A percentile compares a stretch with the other conserved stretches of the same genome.
Evolutionary conservation across 2,113 vertebrate species (phyloP).

Genomic region (Microcebus tavaratra): DNA sequence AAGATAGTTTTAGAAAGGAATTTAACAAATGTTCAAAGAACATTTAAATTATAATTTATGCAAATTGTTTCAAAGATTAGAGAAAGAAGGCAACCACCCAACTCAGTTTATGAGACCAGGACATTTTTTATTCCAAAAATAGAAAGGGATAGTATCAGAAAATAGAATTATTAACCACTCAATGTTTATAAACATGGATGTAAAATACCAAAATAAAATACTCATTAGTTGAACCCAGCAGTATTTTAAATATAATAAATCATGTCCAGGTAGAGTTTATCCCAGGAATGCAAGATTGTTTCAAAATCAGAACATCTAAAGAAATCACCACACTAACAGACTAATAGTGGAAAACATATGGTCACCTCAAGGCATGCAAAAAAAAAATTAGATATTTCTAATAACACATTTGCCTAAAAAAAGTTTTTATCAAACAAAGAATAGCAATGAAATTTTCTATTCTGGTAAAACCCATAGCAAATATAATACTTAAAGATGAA

Average conservation of each 20-base stretch:
- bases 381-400: not conserved
- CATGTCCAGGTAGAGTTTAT: not conserved
- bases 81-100: not conserved
- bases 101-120: not conserved
- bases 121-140: not conserved
- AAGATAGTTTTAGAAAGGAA: not conserved
- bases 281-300: not conserved
- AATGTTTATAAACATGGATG: not conserved
- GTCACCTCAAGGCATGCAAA: not conserved
- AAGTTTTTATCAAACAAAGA: not conserved
- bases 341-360: not conserved
- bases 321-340: not conserved
- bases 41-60: conserved; percentile 27
- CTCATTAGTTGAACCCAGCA: not conserved
- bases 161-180: not conserved
- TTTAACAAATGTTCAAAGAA: conserved; percentile 23
- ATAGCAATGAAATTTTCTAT: not conserved
- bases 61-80: conserved; percentile 15
- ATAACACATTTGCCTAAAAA: not conserved
- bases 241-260: conserved; percentile 22
- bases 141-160: not conserved
- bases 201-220: conserved; percentile 26
- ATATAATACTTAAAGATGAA: not conserved
- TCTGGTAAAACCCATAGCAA: conserved; percentile 8
- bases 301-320: not conserved